These are phyloP conservation scores for Nomada fucata DNA, from an alignment of 2,888 invertebrate genomes.

Conservation along the genomic window DNA sequence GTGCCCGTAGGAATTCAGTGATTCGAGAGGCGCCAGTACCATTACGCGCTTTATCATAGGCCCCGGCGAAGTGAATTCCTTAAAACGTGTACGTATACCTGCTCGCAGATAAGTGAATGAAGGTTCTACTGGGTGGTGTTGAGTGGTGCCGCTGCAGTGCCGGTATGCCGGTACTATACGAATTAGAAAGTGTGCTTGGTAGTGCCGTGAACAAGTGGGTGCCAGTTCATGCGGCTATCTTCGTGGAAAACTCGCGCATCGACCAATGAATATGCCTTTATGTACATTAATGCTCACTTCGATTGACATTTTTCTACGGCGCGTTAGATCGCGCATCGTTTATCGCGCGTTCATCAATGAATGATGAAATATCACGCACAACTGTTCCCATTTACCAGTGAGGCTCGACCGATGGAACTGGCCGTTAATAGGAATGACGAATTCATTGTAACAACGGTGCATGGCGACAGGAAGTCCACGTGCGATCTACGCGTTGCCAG, in stretches of 20 bases:
- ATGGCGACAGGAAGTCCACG: not conserved
- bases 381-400: not conserved
- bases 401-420: not conserved
- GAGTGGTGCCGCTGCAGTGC: slow-evolving; percentile 32
- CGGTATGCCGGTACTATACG: slow-evolving; percentile 52
- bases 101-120: slow-evolving; percentile 54
- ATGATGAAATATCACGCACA: not conserved
- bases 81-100: slow-evolving; percentile 27
- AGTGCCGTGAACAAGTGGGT: slow-evolving; percentile 63
- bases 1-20: slow-evolving; percentile 26
- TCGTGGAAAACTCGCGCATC: slow-evolving; percentile 11
- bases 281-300: not conserved
- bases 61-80: slow-evolving; percentile 40
- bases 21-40: slow-evolving; percentile 4
- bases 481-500: not conserved
- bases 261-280: not conserved
- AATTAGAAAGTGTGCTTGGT: slow-evolving; percentile 70
- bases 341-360: not conserved
- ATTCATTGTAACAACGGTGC: not conserved
- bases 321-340: not conserved
- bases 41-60: slow-evolving; percentile 5
- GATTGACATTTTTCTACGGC: not conserved
- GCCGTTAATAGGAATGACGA: not conserved
- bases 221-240: slow-evolving; percentile 28
- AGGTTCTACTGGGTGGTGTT: slow-evolving; percentile 45